These are phyloP conservation scores for Cecidostiba fungosa DNA, from an alignment of 2,888 invertebrate genomes.

Conservation along the genomic window DNA sequence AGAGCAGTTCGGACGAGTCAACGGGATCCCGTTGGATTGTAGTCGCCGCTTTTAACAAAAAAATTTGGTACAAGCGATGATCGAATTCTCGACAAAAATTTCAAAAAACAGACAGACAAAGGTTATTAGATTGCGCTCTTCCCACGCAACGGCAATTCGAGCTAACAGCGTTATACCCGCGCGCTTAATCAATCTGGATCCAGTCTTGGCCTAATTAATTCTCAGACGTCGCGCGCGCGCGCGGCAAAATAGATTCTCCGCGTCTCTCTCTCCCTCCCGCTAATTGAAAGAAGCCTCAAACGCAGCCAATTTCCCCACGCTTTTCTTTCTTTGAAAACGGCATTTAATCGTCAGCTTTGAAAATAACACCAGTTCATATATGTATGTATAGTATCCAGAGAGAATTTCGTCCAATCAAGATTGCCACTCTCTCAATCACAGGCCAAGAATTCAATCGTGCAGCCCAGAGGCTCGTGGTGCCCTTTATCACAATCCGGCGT, in stretches of 20 bases:
- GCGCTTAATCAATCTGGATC: constrained; percentile 37
- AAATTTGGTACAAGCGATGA: too few relatives aligned
- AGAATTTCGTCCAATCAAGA: background rate
- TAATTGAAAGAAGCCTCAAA: constrained; percentile 44
- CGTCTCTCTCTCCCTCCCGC: background rate
- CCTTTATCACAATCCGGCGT: too few relatives aligned
- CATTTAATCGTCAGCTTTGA: background rate
- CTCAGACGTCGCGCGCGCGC: constrained; percentile 22
- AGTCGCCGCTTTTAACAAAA: too few relatives aligned
- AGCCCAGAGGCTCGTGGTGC: background rate
- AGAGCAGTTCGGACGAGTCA: background rate
- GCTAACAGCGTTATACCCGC: constrained; percentile 17
- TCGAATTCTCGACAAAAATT: too few relatives aligned
- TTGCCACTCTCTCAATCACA: too few relatives aligned
- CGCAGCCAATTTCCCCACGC: background rate
- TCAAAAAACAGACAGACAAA: background rate
- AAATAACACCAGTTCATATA: too few relatives aligned
- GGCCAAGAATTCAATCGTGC: background rate
- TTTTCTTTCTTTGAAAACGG: background rate
- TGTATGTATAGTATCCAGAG: background rate
- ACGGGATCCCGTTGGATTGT: too few relatives aligned
- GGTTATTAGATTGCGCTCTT: background rate
- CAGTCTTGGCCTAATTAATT: constrained; percentile 53
- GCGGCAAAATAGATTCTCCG: constrained; percentile 32
- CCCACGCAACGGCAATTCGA: constrained; percentile 12